Base-by-base conservation (phyloP, 2,113 vertebrate genomes). In the Kryptolebias marmoratus region DNA sequence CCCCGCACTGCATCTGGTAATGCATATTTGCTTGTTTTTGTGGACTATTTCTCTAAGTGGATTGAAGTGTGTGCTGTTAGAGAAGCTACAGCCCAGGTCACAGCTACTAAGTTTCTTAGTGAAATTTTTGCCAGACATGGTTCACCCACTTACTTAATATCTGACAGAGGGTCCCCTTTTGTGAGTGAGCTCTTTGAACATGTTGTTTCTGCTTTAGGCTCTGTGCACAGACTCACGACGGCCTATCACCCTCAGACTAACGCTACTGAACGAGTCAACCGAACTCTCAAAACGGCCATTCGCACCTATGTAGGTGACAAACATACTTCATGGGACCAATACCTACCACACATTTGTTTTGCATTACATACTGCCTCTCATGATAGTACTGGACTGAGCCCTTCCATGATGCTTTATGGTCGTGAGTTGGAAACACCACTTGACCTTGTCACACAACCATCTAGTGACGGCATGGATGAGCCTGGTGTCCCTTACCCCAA, bases 331-430 rank as follows among this genome's bases (percentile, higher is more conserved):
- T 30, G 36, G 32, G 28, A 61, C 10, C 60, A 30, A 6, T 54
- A 7, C 16, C 27, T 62, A 1, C 22, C 58, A 2, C 49, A 71
- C 0, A 53, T 71, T 15, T 71, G 16, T 9, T 71, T 62, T 54
- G 54, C 3, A 0, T 14, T 70, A 4, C 27, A 14, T 11, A 68
- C 49, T 0, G 57, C 56, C 13, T 12, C 64, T 0, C 57, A 62
- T 30, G 64, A 68, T 0, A 76, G 52, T 32, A 69, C 65, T 2
- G 22, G 59, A 0, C 18, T 62, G 11, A 68, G 28, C 1, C 42
- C 30, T 1, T 42, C 42, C 1, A 22, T 63, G 58, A 76, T 63
- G 65, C 22, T 69, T 5, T 68, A 76, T 49, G 52, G 66, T 22
- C 15, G 4, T 1, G 53, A 58, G 45, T 10, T 68, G 2, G 45